Evolutionary conservation across 2,888 invertebrate genomes (phyloP), one percentile per base, ranked within the genome.

Genomic region (Embidobia sp.): DNA sequence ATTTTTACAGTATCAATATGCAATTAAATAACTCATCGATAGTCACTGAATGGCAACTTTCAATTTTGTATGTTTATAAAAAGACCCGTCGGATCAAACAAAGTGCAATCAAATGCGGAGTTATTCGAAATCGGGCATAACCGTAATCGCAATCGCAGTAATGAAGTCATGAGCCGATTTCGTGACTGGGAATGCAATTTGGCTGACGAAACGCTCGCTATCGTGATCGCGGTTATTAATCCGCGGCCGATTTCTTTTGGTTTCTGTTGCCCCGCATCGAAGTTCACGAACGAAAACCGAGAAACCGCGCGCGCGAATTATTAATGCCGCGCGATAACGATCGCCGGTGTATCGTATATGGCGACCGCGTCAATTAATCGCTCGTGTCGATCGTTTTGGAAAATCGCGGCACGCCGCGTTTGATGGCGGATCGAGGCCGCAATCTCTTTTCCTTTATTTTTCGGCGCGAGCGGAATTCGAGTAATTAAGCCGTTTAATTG

Each of bases 401-500:
- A 72, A 72, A 72, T 55, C 48, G 72, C 55, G 55, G 59, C 55
- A 8, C n/a, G 53, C 33, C 33, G 37, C 53, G 42, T 63, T 55
- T 63, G 63, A 72, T 63, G 55, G 37, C 16, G 19, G n/a, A 59
- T 70, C 51, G 70, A 51, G 61, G 61, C 42, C 51, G 70, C 61
- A 42, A 19, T 61, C 35, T 61, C 27, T 8, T 31, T 59, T 61
- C 11, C 22, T 61, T 49, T 57, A 22, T 49, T 69, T 57, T 69
- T 61, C 16, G 18, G 53, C 59, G 44, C 16, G 35, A 16, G 11
- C 27, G 61, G 49, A 44, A 61, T 61, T 61, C 53, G 31, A 44
- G 61, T 70, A 59, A 70, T 61, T 61, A 70, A 70, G 69, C 40
- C 40, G 69, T 70, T 61, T 70, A 70, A 70, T 70, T 70, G 69